Evolutionary conservation across 2,888 invertebrate genomes (phyloP).

Genomic region (Aphidoletes aphidimyza): DNA sequence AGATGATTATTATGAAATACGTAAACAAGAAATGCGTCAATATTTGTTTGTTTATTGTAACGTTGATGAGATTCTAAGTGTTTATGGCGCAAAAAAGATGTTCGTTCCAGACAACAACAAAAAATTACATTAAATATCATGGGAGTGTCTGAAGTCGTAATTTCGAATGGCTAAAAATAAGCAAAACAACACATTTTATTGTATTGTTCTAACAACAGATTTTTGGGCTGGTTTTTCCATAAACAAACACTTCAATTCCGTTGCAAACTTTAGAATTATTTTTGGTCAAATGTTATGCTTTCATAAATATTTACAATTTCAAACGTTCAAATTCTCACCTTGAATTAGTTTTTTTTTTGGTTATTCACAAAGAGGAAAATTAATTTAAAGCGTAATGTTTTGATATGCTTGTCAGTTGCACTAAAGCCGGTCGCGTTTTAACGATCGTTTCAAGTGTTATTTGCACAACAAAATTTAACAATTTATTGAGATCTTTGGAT

Average conservation of each 20-base stretch:
- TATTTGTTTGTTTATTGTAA: neutral
- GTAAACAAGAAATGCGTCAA: constrained; percentile 11
- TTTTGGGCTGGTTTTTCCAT: too few species aligned
- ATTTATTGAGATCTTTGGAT: neutral
- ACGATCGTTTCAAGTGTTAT: neutral
- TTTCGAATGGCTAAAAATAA: too few species aligned
- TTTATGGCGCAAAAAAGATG: neutral
- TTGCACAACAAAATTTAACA: neutral
- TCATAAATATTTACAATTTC: neutral
- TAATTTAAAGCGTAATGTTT: neutral
- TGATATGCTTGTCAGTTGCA: neutral
- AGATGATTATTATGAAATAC: neutral
- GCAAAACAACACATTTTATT: too few species aligned
- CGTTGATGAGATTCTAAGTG: neutral
- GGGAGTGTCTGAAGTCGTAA: too few species aligned
- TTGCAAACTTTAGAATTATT: too few species aligned
- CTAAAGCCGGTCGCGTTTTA: constrained; percentile 14
- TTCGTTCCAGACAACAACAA: too few species aligned
- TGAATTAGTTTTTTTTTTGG: neutral
- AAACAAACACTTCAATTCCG: too few species aligned
- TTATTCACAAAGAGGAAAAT: neutral
- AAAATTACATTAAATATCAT: too few species aligned
- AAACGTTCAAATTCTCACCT: neutral
- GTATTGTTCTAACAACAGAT: too few species aligned
- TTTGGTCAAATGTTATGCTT: too few species aligned